Conservation (phyloP, 1,140 invertebrate species). For the Papilio machaon region DNA sequence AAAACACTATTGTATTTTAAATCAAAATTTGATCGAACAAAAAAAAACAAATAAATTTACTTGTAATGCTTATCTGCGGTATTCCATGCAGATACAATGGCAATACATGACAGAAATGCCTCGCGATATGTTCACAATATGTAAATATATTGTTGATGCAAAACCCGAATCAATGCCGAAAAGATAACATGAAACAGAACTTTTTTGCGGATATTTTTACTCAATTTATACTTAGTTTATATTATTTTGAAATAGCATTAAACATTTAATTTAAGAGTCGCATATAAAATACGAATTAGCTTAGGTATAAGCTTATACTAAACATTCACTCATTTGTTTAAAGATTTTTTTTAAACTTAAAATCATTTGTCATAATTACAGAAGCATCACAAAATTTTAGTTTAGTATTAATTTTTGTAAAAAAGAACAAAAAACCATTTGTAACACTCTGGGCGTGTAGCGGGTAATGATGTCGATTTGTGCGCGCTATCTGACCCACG, state of each 20-base stretch:
- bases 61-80: background rate
- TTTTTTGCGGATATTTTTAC: background rate
- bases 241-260: no score
- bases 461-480: slow-evolving; percentile 68
- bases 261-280: no score
- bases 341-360: no score
- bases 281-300: no score
- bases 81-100: background rate
- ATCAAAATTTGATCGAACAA: background rate
- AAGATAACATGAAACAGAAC: background rate
- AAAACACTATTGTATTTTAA: background rate
- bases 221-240: background rate
- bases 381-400: background rate
- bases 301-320: no score
- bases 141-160: slow-evolving; percentile 19
- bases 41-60: background rate
- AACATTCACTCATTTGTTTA: no score
- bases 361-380: no score
- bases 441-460: slow-evolving; percentile 39
- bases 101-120: slow-evolving; percentile 4
- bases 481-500: slow-evolving; percentile 69
- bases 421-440: slow-evolving; percentile 39
- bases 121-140: slow-evolving; percentile 11
- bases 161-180: slow-evolving; percentile 5
- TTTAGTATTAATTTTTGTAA: slow-evolving; percentile 14